These are phyloP conservation scores for Microtus pennsylvanicus DNA, from an alignment of 2,113 vertebrate genomes.

Conservation along the genomic window DNA sequence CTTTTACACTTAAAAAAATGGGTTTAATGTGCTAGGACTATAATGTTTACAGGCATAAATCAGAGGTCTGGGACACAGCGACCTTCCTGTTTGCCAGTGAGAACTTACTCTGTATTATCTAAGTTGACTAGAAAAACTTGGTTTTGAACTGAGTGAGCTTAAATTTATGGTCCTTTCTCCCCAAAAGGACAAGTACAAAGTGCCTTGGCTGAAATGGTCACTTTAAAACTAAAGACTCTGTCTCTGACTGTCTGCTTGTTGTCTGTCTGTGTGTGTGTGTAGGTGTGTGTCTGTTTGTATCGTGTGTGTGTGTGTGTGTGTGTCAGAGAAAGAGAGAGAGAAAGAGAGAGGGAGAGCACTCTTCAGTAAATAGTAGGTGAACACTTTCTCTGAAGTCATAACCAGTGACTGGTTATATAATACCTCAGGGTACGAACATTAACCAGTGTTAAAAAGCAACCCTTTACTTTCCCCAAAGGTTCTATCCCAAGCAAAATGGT, in stretches of 20 bases:
- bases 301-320: no score
- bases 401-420: neutral
- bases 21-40: conserved; percentile 14
- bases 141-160: conserved; percentile 8
- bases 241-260: neutral
- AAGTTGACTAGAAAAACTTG: conserved; percentile 35
- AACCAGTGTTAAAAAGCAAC: neutral
- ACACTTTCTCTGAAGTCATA: neutral
- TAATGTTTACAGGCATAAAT: conserved; percentile 54
- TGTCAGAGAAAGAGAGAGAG: neutral
- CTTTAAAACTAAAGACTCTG: no score
- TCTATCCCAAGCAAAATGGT: neutral
- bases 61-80: neutral
- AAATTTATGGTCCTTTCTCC: neutral
- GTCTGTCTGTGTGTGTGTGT: no score
- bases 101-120: conserved; percentile 40
- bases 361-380: neutral
- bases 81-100: conserved; percentile 3
- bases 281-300: no score
- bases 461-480: neutral
- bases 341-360: neutral
- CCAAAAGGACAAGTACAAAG: neutral
- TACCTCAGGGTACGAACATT: neutral
- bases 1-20: conserved; percentile 50
- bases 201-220: neutral